Percentiles rank a stretch among this genome's conserved stretches.
phyloP scores from a whole-genome alignment of 2,797 vertebrate species.

The Myiotriccus ornatus region DNA sequence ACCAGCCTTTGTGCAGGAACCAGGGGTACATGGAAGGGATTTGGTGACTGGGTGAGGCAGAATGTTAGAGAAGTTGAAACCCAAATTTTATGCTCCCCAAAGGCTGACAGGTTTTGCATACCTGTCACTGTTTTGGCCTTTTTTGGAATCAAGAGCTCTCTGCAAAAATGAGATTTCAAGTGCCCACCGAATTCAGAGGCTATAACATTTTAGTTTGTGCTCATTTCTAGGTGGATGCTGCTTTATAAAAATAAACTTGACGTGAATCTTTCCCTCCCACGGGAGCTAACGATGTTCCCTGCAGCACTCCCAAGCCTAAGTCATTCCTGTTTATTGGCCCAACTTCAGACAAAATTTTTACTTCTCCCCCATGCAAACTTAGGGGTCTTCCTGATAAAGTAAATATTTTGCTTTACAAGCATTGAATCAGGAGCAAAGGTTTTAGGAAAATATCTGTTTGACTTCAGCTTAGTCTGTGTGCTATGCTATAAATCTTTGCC shows the following conservation, averaged over 20 bases:
- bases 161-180: neutral
- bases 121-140: neutral
- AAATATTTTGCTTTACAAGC: neutral
- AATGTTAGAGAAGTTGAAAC: neutral
- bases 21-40: neutral
- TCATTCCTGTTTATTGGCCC: neutral
- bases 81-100: neutral
- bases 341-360: neutral
- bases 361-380: neutral
- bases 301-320: slow-evolving; percentile 3
- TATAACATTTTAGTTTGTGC: neutral
- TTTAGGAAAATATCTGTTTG: slow-evolving; percentile 1
- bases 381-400: neutral
- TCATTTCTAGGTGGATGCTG: slow-evolving; percentile 28
- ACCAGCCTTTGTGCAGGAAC: neutral
- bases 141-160: neutral
- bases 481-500: neutral
- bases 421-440: slow-evolving; percentile 1
- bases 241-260: slow-evolving; percentile 56
- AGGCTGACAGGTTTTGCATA: neutral
- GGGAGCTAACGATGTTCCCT: slow-evolving; percentile 8
- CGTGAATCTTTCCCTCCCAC: slow-evolving; percentile 22
- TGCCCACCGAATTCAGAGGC: neutral
- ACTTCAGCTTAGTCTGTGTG: slow-evolving; percentile 1
- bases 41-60: neutral